These are phyloP conservation scores for Neodon shergylaensis DNA, from an alignment of 2,113 vertebrate species.

Conservation along the genomic window DNA sequence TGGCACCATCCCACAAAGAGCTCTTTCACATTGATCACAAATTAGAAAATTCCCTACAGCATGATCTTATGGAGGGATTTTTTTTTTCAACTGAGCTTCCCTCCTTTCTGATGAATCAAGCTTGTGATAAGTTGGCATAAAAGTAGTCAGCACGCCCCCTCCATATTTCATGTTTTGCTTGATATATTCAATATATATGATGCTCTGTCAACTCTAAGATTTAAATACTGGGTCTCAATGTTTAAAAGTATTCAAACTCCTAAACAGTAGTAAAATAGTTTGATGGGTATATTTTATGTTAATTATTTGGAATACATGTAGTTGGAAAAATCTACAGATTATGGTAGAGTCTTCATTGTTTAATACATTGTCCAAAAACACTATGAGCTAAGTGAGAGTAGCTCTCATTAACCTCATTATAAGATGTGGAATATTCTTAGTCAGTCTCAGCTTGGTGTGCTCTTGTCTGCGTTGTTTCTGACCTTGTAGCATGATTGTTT, in stretches of 20 bases:
- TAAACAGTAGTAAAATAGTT: conserved; percentile 1
- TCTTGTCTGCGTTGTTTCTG: neutral
- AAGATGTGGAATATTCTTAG: neutral
- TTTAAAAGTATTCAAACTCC: neutral
- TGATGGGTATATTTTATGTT: neutral
- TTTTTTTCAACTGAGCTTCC: neutral
- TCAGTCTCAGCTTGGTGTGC: neutral
- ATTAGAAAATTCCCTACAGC: neutral
- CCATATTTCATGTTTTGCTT: neutral
- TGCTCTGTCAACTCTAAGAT: neutral
- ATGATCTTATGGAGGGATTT: neutral
- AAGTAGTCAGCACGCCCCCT: neutral
- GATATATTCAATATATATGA: neutral
- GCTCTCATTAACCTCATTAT: conserved; percentile 31
- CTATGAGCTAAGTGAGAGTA: neutral
- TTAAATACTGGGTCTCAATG: neutral
- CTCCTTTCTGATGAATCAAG: neutral
- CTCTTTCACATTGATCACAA: no score
- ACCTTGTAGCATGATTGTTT: neutral
- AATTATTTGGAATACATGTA: neutral
- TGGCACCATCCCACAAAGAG: neutral
- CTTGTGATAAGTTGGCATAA: neutral
- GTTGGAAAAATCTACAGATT: neutral
- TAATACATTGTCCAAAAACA: neutral
- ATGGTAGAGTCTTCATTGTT: conserved; percentile 38